Evolutionary conservation across 2,888 invertebrate species (phyloP), one percentile per base, ranked within the genome.

Genomic region (Diadromus collaris): DNA sequence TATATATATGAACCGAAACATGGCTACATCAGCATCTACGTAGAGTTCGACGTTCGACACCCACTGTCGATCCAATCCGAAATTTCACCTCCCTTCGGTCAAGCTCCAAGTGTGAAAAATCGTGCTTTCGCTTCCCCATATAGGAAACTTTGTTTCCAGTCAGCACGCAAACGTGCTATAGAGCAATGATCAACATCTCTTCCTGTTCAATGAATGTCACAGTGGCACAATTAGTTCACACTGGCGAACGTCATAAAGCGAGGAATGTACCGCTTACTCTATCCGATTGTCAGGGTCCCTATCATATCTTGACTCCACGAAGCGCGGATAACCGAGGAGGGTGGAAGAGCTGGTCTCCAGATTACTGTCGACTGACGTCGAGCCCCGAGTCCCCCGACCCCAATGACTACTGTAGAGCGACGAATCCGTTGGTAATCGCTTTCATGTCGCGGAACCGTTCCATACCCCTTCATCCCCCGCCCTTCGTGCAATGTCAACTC

Each of bases 381-480:
- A 60, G 78, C 51, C 75, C 76, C n/a, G n/a, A 16, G 56, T n/a
- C 58, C 81, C 74, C 69, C 73, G 65, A 54, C 63, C 78, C 69
- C 67, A 77, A n/a, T 67, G 76, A 72, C 44, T 67, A 67, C 65
- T 13, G 21, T 58, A 46, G 46, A 71, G 56, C 67, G 38, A 76
- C 72, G 56, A 78, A 81, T 76, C 77, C 68, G 69, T 76, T 80
- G 73, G 67, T 80, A 81, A 80, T 79, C 71, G 78, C 56, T 82
- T 81, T 75, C 61, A 41, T 72, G 63, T 81, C 65, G 44, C 48
- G 16, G 38, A 48, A 58, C 41, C 54, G 56, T 70, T 54, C 34
- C 9, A 71, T 67, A 51, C 67, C 64, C 34, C 56, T 56, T 13
- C 32, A n/a, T 29, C 38, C 29, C 61, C 9, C 61, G 51, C 21